Evolutionary conservation across 2,888 invertebrate species (phyloP), one percentile per base, ranked within the genome.

Genomic region (Andrena praecox): DNA sequence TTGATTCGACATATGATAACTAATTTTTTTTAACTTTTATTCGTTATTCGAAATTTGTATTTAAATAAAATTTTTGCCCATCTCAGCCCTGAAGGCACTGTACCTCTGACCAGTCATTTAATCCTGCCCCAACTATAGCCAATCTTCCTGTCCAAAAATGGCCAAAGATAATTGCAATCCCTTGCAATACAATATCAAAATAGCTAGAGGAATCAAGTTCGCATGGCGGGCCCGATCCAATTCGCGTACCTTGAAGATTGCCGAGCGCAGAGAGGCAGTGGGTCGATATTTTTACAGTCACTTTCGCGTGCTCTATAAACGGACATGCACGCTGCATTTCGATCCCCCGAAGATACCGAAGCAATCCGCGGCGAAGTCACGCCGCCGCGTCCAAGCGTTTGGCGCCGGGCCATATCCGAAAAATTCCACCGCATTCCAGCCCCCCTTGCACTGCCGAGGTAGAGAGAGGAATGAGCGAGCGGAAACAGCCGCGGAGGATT

Each of bases 341-440:
- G 69, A 60, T 82, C 54, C 68, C 68, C 33, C 29, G 62, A 64
- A 77, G 76, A 83, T 75, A 77, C 8, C 33, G 16, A 29, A 62
- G 73, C 33, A 27, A 68, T 68, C 67, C 12, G 54, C 54, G 85
- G 82, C 85, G 56, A 74, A 76, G 50, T 74, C 75, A 67, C 79
- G 73, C 31, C 20, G 64, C 20, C 16, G 52, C 56, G 50, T 75
- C 68, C 62, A 24, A 69, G 31, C 27, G 29, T 59, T 77, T 86
- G 84, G 86, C 85, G 29, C 0, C 56, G 67, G 50, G 72, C 77
- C 85, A 74, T 82, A 69, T 77, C 80, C 78, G 71, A 64, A 64
- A 64, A 80, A 83, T 79, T 77, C 73, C 68, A 73, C 66, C 29
- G 69, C 62, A 73, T 71, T 66, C 63, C 67, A 56, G 27, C 62